Base-by-base conservation (phyloP, 2,888 invertebrate genomes). In the Callosobruchus maculatus region DNA sequence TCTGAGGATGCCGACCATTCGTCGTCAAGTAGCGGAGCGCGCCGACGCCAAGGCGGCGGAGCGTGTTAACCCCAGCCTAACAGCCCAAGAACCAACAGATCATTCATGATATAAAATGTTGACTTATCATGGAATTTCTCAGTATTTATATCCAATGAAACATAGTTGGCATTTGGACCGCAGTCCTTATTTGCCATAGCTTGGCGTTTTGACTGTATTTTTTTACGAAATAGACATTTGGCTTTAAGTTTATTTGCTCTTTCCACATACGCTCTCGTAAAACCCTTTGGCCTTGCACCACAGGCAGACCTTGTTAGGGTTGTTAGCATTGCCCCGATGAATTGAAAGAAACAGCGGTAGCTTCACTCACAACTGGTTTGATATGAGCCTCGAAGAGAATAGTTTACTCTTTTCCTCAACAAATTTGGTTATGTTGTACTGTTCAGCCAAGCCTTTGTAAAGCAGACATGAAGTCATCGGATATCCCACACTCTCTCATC, bases 311-410 rank as follows among this genome's bases (percentile, higher is more conserved):
- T 7, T 26, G 7, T 26, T 26, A 69, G 18, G 22, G 18, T n/a
- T 13, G 22, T 20, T 70, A 22, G 22, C 22, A n/a, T 7, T 70
- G 22, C 30, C 67, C 30, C 49, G 26, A 21, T 26, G 70, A 30
- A 67, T 84, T 84, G 75, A 80, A 83, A 9, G 82, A 82, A 18
- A 84, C 74, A 4, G 79, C 81, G 5, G 84, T 81, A n/a, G 81
- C 83, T n/a, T n/a, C n/a, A n/a, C 5, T 77, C 70, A 70, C 81
- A 83, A 71, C 83, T 77, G 7, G 75, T 78, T 78, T 82, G 77
- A 71, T 85, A 85, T 0, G 79, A 80, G 21, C 81, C 68, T 68
- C 21, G 7, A 1, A 68, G 2, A 1, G 68, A 68, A 68, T 9
- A 22, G 7, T 68, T 68, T 4, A 68, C 21, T 74, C 82, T 72